Evolutionary conservation across 1,140 invertebrate species (phyloP), one percentile per base, ranked within the genome.

Genomic region (Drosophila persimilis): DNA sequence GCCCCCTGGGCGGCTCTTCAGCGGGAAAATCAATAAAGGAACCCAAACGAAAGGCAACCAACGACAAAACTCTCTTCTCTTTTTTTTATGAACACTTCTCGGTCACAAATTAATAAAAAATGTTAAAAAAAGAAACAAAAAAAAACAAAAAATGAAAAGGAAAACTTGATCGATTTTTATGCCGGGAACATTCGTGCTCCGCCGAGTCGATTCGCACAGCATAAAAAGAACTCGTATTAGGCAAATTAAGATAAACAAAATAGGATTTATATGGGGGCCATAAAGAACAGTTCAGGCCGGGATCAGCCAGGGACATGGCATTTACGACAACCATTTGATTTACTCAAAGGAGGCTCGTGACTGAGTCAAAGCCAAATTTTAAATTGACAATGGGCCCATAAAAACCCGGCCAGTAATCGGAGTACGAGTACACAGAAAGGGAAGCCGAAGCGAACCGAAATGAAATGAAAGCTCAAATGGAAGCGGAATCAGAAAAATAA

Each of bases 261-360:
- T 85, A 70, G 80, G 80, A 80, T 84, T 84, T 84, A 79, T 80
- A 73, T 79, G 69, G 41, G 44, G 35, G 52, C 15, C 41, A 66
- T 74, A 45, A 61, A 59, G 43, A 31, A 53, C 43, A 54, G 52
- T 46, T 43, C 63, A 44, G 39, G n/a, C 45, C 15, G 26, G 51
- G 39, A 55, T 39, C 29, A 41, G 44, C 31, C 35, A 52, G 17
- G 39, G 51, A 63, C 50, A 31, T 6, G 26, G 29, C 66, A 70
- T 85, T 85, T 85, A 85, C 80, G 73, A 77, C 77, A 73, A 73
- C 63, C 81, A 85, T 86, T 86, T 85, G 80, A 85, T 85, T 86
- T 86, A 80, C 81, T 74, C 73, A 75, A 84, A 80, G 69, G 62
- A 61, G 46, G 70, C 48, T 29, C 46, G 29, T 60, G 35, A 4